These are phyloP conservation scores for Egretta garzetta DNA, from an alignment of 2,113 vertebrate species.

Conservation along the genomic window DNA sequence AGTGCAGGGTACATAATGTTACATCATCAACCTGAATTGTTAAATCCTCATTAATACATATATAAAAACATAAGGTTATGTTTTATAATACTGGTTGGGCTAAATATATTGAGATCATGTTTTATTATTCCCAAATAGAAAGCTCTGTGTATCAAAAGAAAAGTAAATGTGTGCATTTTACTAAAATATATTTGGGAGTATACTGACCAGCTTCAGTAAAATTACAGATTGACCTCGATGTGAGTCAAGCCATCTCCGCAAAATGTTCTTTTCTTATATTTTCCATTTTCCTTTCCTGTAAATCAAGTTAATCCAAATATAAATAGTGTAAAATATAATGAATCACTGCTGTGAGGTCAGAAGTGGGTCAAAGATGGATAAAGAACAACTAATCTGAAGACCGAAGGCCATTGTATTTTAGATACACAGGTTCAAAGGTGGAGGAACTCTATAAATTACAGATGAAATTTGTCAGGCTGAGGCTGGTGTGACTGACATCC, in stretches of 20 bases:
- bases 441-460: neutral
- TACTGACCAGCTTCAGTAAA: neutral
- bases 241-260: neutral
- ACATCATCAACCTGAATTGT: neutral
- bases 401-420: neutral
- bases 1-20: neutral
- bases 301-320: slow-evolving; percentile 25
- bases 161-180: neutral
- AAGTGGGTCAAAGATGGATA: slow-evolving; percentile 27
- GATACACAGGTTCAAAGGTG: neutral
- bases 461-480: neutral
- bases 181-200: neutral
- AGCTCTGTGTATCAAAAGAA: neutral
- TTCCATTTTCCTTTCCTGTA: slow-evolving; percentile 18
- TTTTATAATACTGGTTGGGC: neutral
- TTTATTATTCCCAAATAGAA: neutral
- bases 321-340: neutral
- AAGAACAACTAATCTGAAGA: slow-evolving; percentile 27
- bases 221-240: neutral
- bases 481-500: neutral
- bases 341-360: slow-evolving; percentile 1
- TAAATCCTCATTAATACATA: neutral
- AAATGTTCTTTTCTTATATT: neutral
- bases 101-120: neutral
- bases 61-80: neutral